Base-by-base conservation (phyloP, 2,113 vertebrate genomes). In the Suricata suricatta region DNA sequence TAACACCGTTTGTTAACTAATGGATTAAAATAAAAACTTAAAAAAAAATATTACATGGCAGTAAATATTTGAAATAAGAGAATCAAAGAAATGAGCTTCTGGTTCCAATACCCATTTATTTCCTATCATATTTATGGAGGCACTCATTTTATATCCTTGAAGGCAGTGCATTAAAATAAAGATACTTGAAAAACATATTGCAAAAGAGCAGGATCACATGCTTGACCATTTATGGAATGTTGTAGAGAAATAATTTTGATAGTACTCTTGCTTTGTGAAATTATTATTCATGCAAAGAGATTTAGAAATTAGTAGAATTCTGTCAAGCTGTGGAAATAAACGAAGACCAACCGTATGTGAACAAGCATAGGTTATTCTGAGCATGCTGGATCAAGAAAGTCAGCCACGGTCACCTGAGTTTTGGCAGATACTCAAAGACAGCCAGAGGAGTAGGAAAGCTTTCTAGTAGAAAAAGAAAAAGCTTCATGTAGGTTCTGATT, bases 261-360 rank as follows among this genome's bases (percentile, higher is more conserved):
- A 27, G 2, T 17, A 64, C 35, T 35, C 44, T 29, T 95, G 63
- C 15, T 80, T 95, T 93, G 50, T 97, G 57, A 69, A 11, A 63
- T 69, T 96, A 79, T 90, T 96, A 80, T 23, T 77, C 60, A 29
- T 95, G 57, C 7, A 83, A 88, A 71, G 41, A 79, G 25, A 92
- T 84, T 95, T 84, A 57, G 76, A 95, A 96, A 96, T 95, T 79
- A 68, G 64, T 71, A 21, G 57, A 77, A 90, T 41, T 97, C 38
- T 96, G 21, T 66, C 10, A 31, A 63, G 5, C 25, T 54, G 5
- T 31, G 60, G 44, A 92, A 93, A 66, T 92, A 83, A 90, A 77
- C 2, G 0, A 94, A 87, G 33, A 21, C 16, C 13, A 86, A 60
- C n/a, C 23, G 83, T 57, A 66, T 38, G 74, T 82, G 21, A 80